Conservation (phyloP, 2,797 vertebrate genomes). For the Margarornis squamiger region DNA sequence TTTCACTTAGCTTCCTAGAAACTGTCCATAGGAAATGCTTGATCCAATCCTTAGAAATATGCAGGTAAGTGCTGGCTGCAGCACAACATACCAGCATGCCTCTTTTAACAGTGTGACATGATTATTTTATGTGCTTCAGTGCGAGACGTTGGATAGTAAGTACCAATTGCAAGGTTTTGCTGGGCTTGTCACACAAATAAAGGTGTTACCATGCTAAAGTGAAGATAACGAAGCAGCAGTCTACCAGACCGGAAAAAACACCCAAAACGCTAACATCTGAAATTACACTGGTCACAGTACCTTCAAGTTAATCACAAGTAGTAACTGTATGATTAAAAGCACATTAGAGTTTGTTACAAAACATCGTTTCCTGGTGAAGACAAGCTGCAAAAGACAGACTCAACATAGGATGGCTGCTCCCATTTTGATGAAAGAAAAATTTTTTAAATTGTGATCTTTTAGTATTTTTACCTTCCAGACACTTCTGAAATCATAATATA, state of each 20-base stretch:
- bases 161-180: neutral
- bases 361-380: neutral
- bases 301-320: neutral
- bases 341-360: neutral
- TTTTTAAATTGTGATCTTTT: neutral
- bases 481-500: neutral
- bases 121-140: neutral
- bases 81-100: neutral
- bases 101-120: neutral
- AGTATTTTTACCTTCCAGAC: neutral
- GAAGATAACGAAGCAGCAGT: neutral
- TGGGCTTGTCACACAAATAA: neutral
- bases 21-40: neutral
- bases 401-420: neutral
- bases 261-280: neutral
- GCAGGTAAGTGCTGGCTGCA: neutral
- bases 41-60: neutral
- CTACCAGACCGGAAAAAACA: neutral
- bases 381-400: neutral
- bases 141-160: neutral
- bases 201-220: neutral
- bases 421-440: neutral
- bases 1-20: neutral
- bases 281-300: neutral
- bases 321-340: neutral